Percentiles rank a stretch among this genome's conserved stretches.
Conservation (phyloP, 2,113 vertebrate species). For the Sminthopsis crassicaudata region DNA sequence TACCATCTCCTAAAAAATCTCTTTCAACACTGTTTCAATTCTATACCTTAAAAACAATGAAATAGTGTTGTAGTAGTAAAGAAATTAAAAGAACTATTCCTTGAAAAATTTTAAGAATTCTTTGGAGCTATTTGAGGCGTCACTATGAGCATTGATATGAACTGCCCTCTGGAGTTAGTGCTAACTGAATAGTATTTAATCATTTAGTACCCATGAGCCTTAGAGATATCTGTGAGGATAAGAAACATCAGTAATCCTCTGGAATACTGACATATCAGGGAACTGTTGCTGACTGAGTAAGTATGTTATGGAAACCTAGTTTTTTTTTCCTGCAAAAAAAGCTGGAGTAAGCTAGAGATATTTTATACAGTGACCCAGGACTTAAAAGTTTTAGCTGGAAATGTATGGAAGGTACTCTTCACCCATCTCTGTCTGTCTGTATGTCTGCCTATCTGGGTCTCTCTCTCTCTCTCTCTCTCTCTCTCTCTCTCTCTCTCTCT, state of each 20-base stretch:
- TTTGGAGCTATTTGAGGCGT: background rate
- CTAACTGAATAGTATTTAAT: background rate
- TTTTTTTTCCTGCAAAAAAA: background rate
- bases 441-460: too few relatives aligned
- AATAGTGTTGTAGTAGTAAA: background rate
- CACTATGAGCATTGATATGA: background rate
- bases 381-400: background rate
- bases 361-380: background rate
- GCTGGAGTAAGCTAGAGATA: background rate
- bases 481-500: too few relatives aligned
- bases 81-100: background rate
- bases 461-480: too few relatives aligned
- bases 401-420: background rate
- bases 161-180: background rate
- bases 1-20: constrained; percentile 45
- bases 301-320: background rate
- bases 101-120: background rate
- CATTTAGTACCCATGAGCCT: background rate
- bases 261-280: background rate
- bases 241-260: background rate
- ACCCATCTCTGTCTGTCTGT: too few relatives aligned
- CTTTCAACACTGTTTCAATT: constrained; percentile 44
- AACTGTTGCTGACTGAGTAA: background rate
- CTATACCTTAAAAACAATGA: constrained; percentile 18
- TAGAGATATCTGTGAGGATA: background rate